Conservation (phyloP, 2,113 vertebrate genomes). For the Oreochromis aureus region DNA sequence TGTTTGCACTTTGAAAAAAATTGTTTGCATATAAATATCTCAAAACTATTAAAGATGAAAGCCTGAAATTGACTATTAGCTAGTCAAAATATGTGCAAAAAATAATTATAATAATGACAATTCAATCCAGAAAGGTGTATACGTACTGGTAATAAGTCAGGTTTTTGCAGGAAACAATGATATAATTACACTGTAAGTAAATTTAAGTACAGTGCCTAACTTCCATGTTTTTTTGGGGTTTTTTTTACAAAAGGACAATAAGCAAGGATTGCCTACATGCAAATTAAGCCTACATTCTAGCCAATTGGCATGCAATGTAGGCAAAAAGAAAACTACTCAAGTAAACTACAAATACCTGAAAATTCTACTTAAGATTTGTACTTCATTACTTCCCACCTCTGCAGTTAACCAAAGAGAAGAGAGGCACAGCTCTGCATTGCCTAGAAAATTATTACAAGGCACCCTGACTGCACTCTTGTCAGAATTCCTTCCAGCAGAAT, state of each 20-base stretch:
- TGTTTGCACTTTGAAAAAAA: not conserved
- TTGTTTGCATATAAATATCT: not conserved
- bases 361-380: not conserved
- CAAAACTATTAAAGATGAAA: not conserved
- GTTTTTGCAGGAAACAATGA: fast-evolving
- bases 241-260: not conserved
- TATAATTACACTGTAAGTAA: fast-evolving
- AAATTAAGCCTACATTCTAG: not conserved
- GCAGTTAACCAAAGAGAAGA: not conserved
- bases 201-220: not conserved
- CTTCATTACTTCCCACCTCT: not conserved
- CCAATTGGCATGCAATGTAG: fast-evolving
- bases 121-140: not conserved
- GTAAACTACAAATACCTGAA: not conserved
- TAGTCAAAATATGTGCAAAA: not conserved
- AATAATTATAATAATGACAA: not conserved
- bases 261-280: not conserved
- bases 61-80: not conserved
- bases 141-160: not conserved
- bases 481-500: not conserved
- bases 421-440: not conserved
- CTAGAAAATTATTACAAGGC: not conserved
- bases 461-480: not conserved
- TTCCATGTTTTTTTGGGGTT: not conserved
- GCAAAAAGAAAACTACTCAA: not conserved